Base-by-base conservation (phyloP, 2,113 vertebrate genomes). In the Cephalopterus ornatus region DNA sequence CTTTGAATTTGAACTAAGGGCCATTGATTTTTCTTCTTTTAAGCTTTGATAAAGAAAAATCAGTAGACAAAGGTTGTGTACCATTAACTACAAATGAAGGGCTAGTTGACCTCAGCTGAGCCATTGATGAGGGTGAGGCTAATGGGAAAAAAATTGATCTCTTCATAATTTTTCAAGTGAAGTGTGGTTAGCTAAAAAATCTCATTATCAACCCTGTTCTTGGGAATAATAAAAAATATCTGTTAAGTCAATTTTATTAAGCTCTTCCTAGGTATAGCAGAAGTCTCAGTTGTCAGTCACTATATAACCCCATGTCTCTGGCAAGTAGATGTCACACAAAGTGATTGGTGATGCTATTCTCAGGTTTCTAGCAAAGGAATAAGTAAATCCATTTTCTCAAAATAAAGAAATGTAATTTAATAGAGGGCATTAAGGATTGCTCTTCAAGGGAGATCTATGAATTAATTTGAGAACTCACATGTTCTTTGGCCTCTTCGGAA, bases 121-220 rank as follows among this genome's bases (percentile, higher is more conserved):
- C 65, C 88, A 89, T 90, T 97, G 97, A 97, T 96, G 93, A 97
- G 53, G 87, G 74, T 71, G 81, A 97, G 55, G 55, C 78, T 94
- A 97, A 97, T 93, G 78, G 93, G 93, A 85, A 92, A 96, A 95
- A 97, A 91, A 95, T 80, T 94, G 97, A 97, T 97, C 88, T 94
- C 89, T 96, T 97, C 82, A 92, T 96, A 97, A 96, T 97, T 97
- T 93, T 77, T 97, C 93, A 95, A 89, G 92, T 63, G 88, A 97
- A 96, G 59, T 91, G 93, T 70, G 71, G 93, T 91, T 97, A 81
- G 90, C 88, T 92, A 88, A 95, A 97, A 95, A 95, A 94, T 97
- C 94, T 94, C 87, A 92, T 96, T 91, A 92, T 90, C 85, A 87
- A 88, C 68, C 44, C 61, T 59, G 33, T 96, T 95, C 92, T 93